These are phyloP conservation scores for Sebastes flavidus DNA, from an alignment of 2,797 vertebrate species.

Conservation along the genomic window DNA sequence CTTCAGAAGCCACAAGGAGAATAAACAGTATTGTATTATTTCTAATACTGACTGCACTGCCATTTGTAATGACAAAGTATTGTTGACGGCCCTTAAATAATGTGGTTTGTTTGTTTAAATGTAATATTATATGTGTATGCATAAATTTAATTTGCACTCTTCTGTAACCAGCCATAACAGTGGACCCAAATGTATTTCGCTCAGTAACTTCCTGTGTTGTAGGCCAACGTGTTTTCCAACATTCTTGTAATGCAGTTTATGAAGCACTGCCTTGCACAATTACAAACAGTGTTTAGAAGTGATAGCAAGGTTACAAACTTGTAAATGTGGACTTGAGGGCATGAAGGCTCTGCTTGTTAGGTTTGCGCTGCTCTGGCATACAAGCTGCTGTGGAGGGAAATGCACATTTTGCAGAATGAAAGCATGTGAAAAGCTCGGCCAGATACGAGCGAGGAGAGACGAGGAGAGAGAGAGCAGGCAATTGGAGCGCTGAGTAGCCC, in stretches of 20 bases:
- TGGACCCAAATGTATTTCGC: slow-evolving; percentile 28
- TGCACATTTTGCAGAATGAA: slow-evolving; percentile 73
- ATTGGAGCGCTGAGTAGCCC: slow-evolving; percentile 68
- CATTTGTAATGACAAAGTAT: slow-evolving; percentile 9
- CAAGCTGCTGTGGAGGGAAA: slow-evolving; percentile 62
- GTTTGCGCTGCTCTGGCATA: slow-evolving; percentile 62
- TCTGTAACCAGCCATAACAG: slow-evolving; percentile 2
- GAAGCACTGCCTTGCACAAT: slow-evolving; percentile 61
- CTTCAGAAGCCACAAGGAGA: background rate
- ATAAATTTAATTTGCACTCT: slow-evolving; percentile 9
- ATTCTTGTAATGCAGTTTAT: slow-evolving; percentile 66
- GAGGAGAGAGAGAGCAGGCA: slow-evolving; percentile 63
- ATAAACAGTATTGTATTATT: background rate
- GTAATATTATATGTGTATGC: background rate
- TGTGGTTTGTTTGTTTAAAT: slow-evolving; percentile 4
- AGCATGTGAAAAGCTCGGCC: slow-evolving; percentile 72
- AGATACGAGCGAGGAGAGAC: slow-evolving; percentile 62
- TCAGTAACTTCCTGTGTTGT: slow-evolving; percentile 16
- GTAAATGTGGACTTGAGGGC: slow-evolving; percentile 68
- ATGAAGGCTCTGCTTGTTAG: slow-evolving; percentile 74
- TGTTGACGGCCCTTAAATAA: background rate
- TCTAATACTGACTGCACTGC: background rate
- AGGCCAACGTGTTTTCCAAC: slow-evolving; percentile 32
- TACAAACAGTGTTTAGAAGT: slow-evolving; percentile 71
- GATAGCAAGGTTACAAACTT: slow-evolving; percentile 75